Conservation (phyloP, 1,140 invertebrate species). For the Leptinotarsa undecemlineata region DNA sequence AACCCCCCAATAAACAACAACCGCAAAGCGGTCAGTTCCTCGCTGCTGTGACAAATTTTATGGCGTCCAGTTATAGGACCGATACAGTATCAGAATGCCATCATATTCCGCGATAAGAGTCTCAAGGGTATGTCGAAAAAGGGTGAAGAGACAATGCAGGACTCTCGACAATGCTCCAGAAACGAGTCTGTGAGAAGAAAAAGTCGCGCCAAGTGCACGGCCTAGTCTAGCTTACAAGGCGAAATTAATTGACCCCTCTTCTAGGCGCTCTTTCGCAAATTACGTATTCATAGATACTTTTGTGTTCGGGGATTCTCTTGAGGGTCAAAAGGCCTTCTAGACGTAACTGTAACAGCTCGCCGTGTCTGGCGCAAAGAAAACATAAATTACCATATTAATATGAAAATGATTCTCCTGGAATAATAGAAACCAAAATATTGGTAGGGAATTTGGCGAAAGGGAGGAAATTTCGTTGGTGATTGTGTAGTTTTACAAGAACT, state of each 20-base stretch:
- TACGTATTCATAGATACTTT: constrained; percentile 38
- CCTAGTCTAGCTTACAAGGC: constrained; percentile 18
- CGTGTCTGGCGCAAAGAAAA: constrained; percentile 22
- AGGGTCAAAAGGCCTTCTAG: constrained; percentile 2
- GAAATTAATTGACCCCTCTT: constrained; percentile 39
- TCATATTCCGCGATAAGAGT: background rate
- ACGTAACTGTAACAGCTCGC: constrained; percentile 17
- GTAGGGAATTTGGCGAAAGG: constrained; percentile 3
- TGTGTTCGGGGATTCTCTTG: background rate
- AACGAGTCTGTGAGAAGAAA: constrained; percentile 22
- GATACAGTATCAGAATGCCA: constrained; percentile 1
- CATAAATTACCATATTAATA: constrained; percentile 40
- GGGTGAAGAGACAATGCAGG: background rate
- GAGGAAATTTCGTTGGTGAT: constrained; percentile 11
- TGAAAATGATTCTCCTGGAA: constrained; percentile 33
- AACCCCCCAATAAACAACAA: background rate
- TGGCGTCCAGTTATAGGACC: constrained; percentile 25
- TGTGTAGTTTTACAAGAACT: constrained; percentile 7
- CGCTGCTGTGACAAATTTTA: constrained; percentile 36
- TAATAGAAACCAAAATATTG: constrained; percentile 19
- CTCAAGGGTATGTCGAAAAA: background rate
- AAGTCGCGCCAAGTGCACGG: constrained; percentile 21
- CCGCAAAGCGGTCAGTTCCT: background rate
- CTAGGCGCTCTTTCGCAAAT: constrained; percentile 36
- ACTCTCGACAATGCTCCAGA: background rate